phyloP scores from a whole-genome alignment of 2,113 vertebrate genomes.

The Rhabdomys dilectus region DNA sequence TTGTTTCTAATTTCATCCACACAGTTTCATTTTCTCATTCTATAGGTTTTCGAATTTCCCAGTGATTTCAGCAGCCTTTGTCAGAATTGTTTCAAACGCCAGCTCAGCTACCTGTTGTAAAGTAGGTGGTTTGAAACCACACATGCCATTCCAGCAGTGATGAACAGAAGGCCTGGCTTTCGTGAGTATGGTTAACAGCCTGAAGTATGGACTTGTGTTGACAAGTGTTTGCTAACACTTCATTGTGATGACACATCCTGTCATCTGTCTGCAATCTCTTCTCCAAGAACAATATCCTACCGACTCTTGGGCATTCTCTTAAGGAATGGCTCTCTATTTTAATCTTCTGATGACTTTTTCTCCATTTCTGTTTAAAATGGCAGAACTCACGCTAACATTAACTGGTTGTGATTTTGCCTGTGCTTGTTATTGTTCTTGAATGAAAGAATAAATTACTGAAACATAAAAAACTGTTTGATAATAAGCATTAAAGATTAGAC shows the following conservation, averaged over 20 bases:
- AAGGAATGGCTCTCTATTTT: slow-evolving; percentile 62
- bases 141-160: not conserved
- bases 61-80: not conserved
- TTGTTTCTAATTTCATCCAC: not conserved
- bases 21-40: slow-evolving; percentile 28
- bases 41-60: slow-evolving; percentile 46
- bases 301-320: slow-evolving; percentile 31
- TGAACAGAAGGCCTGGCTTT: not conserved
- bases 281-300: not conserved
- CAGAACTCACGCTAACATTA: not conserved
- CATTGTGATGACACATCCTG: slow-evolving; percentile 30
- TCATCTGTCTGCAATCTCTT: not conserved
- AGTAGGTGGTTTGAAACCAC: slow-evolving; percentile 34
- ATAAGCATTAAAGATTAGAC: slow-evolving; percentile 35
- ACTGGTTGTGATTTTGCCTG: not conserved
- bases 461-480: not conserved
- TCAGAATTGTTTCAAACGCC: not conserved
- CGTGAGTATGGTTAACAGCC: slow-evolving; percentile 12
- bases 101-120: not conserved
- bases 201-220: slow-evolving; percentile 43
- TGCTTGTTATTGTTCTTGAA: not conserved
- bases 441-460: slow-evolving; percentile 33
- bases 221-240: slow-evolving; percentile 43
- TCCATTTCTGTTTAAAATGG: slow-evolving; percentile 42
- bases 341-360: slow-evolving; percentile 33